Conservation (phyloP, 2,113 vertebrate genomes). For the Myotis yumanensis region DNA sequence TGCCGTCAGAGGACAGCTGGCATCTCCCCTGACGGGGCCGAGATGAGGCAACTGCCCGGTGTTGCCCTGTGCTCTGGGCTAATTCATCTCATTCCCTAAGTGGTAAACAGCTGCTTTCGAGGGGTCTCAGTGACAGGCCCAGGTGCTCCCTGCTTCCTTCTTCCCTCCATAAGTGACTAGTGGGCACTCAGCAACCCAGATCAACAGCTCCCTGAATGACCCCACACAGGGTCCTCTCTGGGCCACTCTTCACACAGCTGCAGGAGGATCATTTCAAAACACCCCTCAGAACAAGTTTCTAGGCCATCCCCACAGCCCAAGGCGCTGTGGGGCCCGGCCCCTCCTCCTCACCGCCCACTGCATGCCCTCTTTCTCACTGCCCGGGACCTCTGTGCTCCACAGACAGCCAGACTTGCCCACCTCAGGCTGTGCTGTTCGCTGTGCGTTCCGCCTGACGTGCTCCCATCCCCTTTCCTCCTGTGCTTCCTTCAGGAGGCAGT, state of each 20-base stretch:
- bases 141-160: neutral
- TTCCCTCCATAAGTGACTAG: neutral
- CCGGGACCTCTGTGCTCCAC: neutral
- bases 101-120: neutral
- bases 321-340: neutral
- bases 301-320: neutral
- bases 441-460: neutral
- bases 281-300: neutral
- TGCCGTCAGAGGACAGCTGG: neutral
- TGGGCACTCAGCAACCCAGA: neutral
- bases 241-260: neutral
- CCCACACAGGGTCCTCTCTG: neutral
- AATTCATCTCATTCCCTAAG: neutral
- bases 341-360: neutral
- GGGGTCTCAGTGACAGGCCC: neutral
- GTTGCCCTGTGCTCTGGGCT: neutral
- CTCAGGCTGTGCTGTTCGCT: accelerated
- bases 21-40: neutral
- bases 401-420: neutral
- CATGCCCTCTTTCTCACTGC: neutral
- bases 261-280: neutral
- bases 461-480: accelerated
- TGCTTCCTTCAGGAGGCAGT: neutral
- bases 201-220: neutral
- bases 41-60: neutral